phyloP scores from a whole-genome alignment of 1,140 invertebrate species.

The Leptopilina clavipes region DNA sequence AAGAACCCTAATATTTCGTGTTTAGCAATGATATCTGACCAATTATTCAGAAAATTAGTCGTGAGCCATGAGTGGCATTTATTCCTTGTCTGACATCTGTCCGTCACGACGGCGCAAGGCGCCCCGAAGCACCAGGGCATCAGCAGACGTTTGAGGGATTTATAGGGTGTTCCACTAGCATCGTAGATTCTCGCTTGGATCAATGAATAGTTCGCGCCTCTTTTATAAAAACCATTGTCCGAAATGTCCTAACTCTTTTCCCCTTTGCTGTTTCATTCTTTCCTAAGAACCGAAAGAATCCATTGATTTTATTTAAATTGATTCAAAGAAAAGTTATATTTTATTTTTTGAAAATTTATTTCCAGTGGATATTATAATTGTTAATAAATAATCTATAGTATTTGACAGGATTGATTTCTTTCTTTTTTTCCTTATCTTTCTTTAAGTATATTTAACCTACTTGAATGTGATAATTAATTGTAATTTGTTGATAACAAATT shows the following conservation, averaged over 20 bases:
- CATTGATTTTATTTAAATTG: too few relatives aligned
- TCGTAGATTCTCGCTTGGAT: slow-evolving; percentile 44
- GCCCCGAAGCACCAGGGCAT: slow-evolving; percentile 70
- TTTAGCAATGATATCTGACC: background rate
- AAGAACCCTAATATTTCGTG: slow-evolving; percentile 31
- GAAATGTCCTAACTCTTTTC: background rate
- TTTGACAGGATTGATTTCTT: too few relatives aligned
- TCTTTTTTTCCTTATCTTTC: too few relatives aligned
- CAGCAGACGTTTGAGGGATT: slow-evolving; percentile 74
- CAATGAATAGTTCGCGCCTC: slow-evolving; percentile 11
- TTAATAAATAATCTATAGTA: too few relatives aligned
- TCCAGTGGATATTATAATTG: too few relatives aligned
- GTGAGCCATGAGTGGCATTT: slow-evolving; percentile 40
- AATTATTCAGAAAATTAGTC: slow-evolving; percentile 9
- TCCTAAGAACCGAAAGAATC: background rate
- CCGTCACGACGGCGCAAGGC: slow-evolving; percentile 73
- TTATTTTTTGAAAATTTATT: too few relatives aligned
- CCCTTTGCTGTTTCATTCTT: background rate
- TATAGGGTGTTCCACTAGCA: slow-evolving; percentile 61
- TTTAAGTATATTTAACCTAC: too few relatives aligned
- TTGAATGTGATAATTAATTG: too few relatives aligned
- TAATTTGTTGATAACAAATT: too few relatives aligned
- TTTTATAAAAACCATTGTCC: background rate
- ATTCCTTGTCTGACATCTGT: slow-evolving; percentile 71
- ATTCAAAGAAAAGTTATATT: too few relatives aligned